These are phyloP conservation scores for Planococcus citri DNA, from an alignment of 1,140 invertebrate genomes.

Conservation along the genomic window DNA sequence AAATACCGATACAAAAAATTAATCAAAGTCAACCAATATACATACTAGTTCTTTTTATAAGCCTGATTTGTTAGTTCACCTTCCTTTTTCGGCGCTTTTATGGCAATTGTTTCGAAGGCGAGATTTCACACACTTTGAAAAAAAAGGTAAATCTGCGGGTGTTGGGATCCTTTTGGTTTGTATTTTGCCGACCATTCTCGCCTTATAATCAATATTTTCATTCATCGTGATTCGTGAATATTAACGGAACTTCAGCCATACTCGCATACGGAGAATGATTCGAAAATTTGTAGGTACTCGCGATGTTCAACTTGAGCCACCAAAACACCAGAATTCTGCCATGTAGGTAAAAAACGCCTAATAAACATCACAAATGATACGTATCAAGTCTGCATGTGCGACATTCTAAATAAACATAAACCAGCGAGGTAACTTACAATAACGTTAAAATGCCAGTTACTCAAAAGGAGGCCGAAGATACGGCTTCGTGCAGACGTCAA, in stretches of 20 bases:
- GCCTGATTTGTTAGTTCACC: neutral
- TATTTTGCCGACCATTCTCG: neutral
- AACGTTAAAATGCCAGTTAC: neutral
- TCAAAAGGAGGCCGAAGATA: conserved; percentile 13
- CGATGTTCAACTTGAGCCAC: too few species aligned
- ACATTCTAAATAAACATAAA: neutral
- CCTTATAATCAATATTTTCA: neutral
- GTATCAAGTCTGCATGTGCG: conserved; percentile 7
- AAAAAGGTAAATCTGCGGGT: neutral
- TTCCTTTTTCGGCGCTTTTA: neutral
- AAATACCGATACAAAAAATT: neutral
- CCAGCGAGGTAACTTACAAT: too few species aligned
- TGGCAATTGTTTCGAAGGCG: neutral
- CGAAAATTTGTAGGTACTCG: too few species aligned
- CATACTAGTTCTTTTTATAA: neutral
- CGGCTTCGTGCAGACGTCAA: conserved; percentile 8
- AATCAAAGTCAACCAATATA: neutral
- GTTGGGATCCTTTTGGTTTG: too few species aligned
- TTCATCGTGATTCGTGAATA: too few species aligned
- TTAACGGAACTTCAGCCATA: too few species aligned
- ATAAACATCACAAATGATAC: conserved; percentile 16
- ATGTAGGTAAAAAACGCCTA: conserved; percentile 12
- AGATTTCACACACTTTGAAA: neutral
- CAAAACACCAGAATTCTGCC: neutral
- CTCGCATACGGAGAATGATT: too few species aligned